A percentile compares a stretch with the other conserved stretches of the same genome.
Evolutionary conservation across 2,888 invertebrate species (phyloP).

Genomic region (Idaea dimidiata): DNA sequence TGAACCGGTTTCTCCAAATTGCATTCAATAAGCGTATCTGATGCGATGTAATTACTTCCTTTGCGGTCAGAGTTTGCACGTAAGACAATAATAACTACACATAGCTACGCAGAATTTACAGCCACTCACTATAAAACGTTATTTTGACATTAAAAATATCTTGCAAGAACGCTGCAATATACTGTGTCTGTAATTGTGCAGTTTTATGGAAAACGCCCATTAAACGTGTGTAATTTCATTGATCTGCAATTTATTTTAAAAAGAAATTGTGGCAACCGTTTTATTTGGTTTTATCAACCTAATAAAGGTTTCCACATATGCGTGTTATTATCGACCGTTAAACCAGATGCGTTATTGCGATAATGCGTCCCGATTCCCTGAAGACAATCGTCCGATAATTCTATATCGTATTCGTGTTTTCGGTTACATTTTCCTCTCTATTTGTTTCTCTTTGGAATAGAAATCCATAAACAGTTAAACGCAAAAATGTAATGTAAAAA

Average conservation of each 20-base stretch:
- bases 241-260: background rate
- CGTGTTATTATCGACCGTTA: no score
- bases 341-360: no score
- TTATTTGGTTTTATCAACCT: background rate
- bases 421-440: no score
- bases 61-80: background rate
- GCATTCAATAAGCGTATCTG: constrained; percentile 2
- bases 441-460: no score
- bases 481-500: no score
- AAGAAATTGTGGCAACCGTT: background rate
- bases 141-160: background rate
- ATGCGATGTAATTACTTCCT: background rate
- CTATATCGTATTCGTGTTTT: no score
- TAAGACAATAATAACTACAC: background rate
- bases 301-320: background rate
- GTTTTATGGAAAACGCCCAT: background rate
- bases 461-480: no score
- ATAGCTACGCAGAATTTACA: background rate
- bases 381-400: no score
- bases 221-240: background rate
- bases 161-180: background rate
- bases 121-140: background rate
- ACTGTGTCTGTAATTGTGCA: background rate
- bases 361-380: no score
- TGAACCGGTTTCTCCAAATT: constrained; percentile 8